Conservation (phyloP, 2,113 vertebrate species). For the Genyomyrus donnyi region DNA sequence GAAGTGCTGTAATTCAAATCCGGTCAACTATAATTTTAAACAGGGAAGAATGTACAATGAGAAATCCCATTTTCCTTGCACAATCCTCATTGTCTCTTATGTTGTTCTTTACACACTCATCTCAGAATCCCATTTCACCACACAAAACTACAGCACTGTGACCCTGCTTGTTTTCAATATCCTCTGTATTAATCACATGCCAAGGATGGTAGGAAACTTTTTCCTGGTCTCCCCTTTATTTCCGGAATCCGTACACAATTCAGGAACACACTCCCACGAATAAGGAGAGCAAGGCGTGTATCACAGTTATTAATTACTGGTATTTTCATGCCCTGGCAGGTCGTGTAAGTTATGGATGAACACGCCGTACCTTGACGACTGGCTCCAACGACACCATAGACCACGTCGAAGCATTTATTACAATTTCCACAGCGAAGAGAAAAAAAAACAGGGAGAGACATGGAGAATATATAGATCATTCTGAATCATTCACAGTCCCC, state of each 20-base stretch:
- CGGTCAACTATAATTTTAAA: background rate
- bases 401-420: background rate
- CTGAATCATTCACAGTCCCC: conserved; percentile 49
- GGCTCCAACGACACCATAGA: background rate
- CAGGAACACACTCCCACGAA: background rate
- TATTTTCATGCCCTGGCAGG: conserved; percentile 3
- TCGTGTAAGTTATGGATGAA: conserved; percentile 7
- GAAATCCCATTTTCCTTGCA: background rate
- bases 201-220: background rate
- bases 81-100: background rate
- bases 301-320: conserved; percentile 9
- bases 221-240: background rate
- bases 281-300: background rate
- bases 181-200: background rate
- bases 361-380: conserved; percentile 4
- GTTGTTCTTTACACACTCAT: background rate
- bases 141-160: background rate
- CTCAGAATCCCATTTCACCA: background rate
- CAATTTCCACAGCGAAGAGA: conserved; percentile 5
- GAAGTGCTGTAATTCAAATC: background rate
- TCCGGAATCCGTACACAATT: background rate
- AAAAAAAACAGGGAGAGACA: conserved; percentile 20
- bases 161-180: background rate
- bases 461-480: conserved; percentile 54
- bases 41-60: background rate